Evolutionary conservation across 1,140 invertebrate genomes (phyloP).

Genomic region (Drosophila tani): DNA sequence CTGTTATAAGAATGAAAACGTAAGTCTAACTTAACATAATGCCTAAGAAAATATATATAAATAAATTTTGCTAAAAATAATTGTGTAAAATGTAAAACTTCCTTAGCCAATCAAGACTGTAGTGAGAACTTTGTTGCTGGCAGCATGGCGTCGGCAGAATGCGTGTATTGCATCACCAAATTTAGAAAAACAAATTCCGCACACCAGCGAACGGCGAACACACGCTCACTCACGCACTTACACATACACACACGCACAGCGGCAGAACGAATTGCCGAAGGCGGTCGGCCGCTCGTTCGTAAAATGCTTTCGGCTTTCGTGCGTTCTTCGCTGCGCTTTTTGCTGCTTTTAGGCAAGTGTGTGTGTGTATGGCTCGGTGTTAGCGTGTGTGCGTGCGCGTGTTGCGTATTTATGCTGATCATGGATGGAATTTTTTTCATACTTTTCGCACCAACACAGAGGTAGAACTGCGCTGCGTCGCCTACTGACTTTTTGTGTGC

Average conservation of each 20-base stretch:
- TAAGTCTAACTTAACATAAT: too few species aligned
- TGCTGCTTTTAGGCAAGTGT: slow-evolving; percentile 25
- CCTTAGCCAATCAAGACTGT: slow-evolving; percentile 12
- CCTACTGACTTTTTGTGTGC: slow-evolving; percentile 43
- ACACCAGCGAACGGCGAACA: slow-evolving; percentile 31
- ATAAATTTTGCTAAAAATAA: too few species aligned
- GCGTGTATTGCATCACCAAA: slow-evolving; percentile 83
- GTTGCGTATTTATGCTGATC: slow-evolving; percentile 80
- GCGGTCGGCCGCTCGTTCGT: slow-evolving; percentile 6
- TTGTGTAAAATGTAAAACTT: too few species aligned
- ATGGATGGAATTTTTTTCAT: slow-evolving; percentile 72
- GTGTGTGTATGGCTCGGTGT: background rate
- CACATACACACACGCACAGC: slow-evolving; percentile 11
- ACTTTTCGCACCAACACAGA: slow-evolving; percentile 64
- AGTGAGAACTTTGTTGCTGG: background rate
- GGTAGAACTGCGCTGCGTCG: slow-evolving; percentile 51
- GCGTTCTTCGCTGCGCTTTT: slow-evolving; percentile 47
- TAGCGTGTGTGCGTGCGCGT: slow-evolving; percentile 48
- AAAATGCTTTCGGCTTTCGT: slow-evolving; percentile 36
- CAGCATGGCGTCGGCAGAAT: slow-evolving; percentile 52
- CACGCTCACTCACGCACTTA: slow-evolving; percentile 30
- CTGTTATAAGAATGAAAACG: too few species aligned
- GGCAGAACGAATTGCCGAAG: slow-evolving; percentile 52
- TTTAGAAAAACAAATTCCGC: slow-evolving; percentile 76
- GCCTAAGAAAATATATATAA: too few species aligned